Base-by-base conservation (phyloP, 2,888 invertebrate genomes). In the Lymantria dispar region DNA sequence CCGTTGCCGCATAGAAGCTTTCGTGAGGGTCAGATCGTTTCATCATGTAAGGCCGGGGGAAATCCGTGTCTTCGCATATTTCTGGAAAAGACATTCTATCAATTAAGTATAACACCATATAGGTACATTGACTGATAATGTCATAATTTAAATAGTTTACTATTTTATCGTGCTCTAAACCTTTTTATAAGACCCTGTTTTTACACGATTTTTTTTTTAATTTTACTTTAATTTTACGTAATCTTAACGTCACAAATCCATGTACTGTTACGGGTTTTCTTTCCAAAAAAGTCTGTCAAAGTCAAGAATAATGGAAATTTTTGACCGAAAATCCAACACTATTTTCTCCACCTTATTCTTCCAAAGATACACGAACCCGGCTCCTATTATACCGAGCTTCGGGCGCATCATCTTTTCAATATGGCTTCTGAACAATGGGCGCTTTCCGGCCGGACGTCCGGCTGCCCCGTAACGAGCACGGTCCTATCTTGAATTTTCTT, bases 1-100 rank as follows among this genome's bases (percentile, higher is more conserved):
- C 96, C 1, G 95, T 96, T 40, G 96, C 95, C 0, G 96, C 96
- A 75, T 96, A 96, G 82, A 95, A 95, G 70, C 94, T 94, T 66
- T 90, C 90, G 49, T 84, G 85, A 0, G 88, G 90, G 54, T 89
- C 89, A 3, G 87, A 79, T 3, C 90, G 76, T 56, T 87, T 89
- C 88, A 90, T 89, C 89, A 89, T 86, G 72, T 91, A 91, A 22
- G 90, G 89, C 5, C 90, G 76, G 1, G 90, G 89, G 54, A 90
- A 87, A 47, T 88, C 88, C 0, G 81, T 78, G 47, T 90, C 91
- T 56, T 91, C 91, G 60, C 86, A 88, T 58, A 91, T 91, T 78
- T 91, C 91, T 91, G 74, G 47, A 46, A 56, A 56, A 74, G 69
- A 49, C 11, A 2, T 8, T 12, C n/a, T 38, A 38, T 33, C 10